Evolutionary conservation across 2,113 vertebrate genomes (phyloP).

Genomic region (Amphiprion percula): DNA sequence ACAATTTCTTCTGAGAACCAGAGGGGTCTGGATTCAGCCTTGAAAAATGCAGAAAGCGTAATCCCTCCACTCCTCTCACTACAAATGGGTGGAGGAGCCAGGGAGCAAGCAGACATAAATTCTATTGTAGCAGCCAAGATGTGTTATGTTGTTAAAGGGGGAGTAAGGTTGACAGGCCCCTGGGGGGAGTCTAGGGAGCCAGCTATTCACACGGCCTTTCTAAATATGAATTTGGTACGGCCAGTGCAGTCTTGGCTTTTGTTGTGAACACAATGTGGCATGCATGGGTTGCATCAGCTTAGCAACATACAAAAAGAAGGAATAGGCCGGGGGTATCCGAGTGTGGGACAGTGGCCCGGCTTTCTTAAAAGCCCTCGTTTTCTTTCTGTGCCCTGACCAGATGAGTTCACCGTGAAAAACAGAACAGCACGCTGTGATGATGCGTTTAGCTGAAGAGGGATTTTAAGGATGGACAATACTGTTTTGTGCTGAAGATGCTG

Average conservation of each 20-base stretch:
- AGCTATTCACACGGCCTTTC: slow-evolving; percentile 75
- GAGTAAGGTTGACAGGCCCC: slow-evolving; percentile 69
- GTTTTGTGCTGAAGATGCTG: background rate
- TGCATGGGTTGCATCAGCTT: slow-evolving; percentile 22
- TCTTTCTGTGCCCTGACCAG: slow-evolving; percentile 24
- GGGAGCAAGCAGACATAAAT: slow-evolving; percentile 51
- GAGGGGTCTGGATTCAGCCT: slow-evolving; percentile 44
- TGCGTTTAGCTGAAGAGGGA: background rate
- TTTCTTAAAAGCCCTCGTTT: slow-evolving; percentile 46
- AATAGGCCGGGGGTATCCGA: slow-evolving; percentile 43
- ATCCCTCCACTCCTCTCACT: slow-evolving; percentile 44
- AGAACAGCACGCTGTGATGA: background rate
- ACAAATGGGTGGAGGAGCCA: slow-evolving; percentile 28
- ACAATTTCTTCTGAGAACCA: slow-evolving; percentile 56
- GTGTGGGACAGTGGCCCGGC: slow-evolving; percentile 44
- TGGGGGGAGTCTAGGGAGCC: slow-evolving; percentile 44
- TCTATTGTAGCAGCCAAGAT: slow-evolving; percentile 61
- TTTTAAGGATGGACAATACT: background rate
- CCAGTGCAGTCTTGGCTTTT: slow-evolving; percentile 65
- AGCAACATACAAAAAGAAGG: slow-evolving; percentile 49
- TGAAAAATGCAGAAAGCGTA: slow-evolving; percentile 36
- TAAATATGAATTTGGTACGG: slow-evolving; percentile 68
- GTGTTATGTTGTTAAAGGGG: slow-evolving; percentile 58
- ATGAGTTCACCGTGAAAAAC: slow-evolving; percentile 19
- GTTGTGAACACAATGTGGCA: slow-evolving; percentile 68